Percentiles rank a stretch among this genome's conserved stretches.
Evolutionary conservation across 2,113 vertebrate species (phyloP).

Genomic region (Probosciger aterrimus): DNA sequence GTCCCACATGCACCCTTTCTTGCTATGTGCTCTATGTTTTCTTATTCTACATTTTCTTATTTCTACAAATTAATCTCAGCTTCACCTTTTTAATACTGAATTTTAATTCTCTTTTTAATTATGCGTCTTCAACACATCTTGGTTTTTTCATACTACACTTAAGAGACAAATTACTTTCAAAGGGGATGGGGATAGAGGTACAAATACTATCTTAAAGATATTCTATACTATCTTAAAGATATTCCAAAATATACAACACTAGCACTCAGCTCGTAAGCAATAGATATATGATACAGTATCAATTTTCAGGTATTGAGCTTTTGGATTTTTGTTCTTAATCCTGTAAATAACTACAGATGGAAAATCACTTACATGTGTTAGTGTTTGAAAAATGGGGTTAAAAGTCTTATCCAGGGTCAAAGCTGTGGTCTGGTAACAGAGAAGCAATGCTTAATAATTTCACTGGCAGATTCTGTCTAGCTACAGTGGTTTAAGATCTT

Average conservation of each 20-base stretch:
- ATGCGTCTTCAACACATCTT: neutral
- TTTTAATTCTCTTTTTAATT: neutral
- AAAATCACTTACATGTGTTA: neutral
- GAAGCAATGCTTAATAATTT: neutral
- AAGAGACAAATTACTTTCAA: neutral
- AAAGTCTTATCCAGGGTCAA: neutral
- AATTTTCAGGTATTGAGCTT: neutral
- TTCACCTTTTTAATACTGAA: neutral
- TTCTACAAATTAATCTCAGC: neutral
- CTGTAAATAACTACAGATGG: neutral
- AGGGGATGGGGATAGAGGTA: neutral
- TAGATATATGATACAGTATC: fast-evolving
- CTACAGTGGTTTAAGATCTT: neutral
- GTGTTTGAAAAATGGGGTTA: neutral
- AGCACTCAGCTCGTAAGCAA: neutral
- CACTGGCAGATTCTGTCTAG: neutral
- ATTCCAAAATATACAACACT: neutral
- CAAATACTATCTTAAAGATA: neutral
- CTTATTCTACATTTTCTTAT: neutral
- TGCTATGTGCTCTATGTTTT: neutral
- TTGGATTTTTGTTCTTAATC: neutral
- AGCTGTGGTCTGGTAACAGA: neutral
- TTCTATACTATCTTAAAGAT: neutral
- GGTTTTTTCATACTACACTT: neutral
- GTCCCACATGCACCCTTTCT: neutral